Conservation (phyloP, 1,140 invertebrate species). For the Camponotus vicinus region DNA sequence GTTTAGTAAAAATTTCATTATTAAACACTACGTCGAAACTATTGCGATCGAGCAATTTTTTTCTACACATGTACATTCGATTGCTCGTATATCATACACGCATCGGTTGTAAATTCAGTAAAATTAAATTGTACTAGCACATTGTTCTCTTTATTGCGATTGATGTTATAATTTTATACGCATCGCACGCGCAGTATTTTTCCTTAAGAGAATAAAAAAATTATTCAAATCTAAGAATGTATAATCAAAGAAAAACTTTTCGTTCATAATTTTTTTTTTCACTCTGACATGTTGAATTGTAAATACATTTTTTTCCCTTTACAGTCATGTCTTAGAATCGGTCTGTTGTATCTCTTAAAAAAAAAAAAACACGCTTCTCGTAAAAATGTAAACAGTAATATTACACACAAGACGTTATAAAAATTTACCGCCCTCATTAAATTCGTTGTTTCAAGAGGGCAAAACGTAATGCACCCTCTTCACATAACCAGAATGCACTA, state of each 20-base stretch:
- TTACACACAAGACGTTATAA: not conserved
- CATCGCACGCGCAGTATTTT: not conserved
- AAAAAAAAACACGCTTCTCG: not conserved
- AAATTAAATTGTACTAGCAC: constrained; percentile 21
- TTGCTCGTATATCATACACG: not conserved
- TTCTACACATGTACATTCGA: not conserved
- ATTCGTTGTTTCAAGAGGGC: constrained; percentile 36
- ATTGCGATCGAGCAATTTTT: not conserved
- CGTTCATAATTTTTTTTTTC: not conserved
- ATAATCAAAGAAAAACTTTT: not conserved
- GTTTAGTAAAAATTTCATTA: constrained; percentile 19
- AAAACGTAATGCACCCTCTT: constrained; percentile 11
- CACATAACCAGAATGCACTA: constrained; percentile 52
- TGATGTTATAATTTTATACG: constrained; percentile 3
- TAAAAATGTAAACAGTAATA: not conserved
- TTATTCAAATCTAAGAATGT: not conserved
- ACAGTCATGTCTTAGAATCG: not conserved
- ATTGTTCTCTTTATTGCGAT: not conserved
- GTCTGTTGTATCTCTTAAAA: not conserved
- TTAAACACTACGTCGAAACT: not conserved
- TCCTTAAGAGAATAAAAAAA: not conserved
- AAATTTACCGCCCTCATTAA: constrained; percentile 50
- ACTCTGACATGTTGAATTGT: not conserved
- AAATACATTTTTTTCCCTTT: not conserved
- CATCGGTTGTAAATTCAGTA: not conserved